Evolutionary conservation across 2,888 invertebrate genomes (phyloP).

Genomic region (Spisula subtruncata): DNA sequence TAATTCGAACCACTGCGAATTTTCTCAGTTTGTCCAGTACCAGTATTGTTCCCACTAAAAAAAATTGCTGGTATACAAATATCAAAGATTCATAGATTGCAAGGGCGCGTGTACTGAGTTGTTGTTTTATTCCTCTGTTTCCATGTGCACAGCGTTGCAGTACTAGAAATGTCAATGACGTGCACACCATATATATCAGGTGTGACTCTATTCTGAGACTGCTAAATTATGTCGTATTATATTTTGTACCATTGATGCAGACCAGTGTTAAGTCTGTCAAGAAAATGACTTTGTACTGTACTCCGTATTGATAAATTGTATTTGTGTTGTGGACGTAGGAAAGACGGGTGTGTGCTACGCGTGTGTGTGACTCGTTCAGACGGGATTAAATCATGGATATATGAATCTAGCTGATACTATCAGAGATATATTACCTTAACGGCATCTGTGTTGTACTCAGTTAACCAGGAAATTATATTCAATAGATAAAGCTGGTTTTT

Average conservation of each 20-base stretch:
- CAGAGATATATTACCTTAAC: too few species aligned
- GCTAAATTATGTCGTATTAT: not conserved
- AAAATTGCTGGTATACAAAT: too few species aligned
- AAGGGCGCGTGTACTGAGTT: not conserved
- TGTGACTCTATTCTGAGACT: not conserved
- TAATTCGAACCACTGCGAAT: too few species aligned
- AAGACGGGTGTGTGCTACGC: not conserved
- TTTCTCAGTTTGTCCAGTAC: too few species aligned
- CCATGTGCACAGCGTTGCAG: not conserved
- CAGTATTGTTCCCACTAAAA: too few species aligned
- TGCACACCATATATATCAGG: not conserved
- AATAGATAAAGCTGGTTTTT: too few species aligned
- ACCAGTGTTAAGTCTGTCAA: not conserved
- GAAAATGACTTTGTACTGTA: not conserved
- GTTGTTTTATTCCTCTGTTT: not conserved
- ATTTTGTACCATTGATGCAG: not conserved
- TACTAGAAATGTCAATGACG: not conserved
- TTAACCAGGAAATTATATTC: too few species aligned
- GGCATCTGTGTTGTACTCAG: too few species aligned
- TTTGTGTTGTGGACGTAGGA: not conserved
- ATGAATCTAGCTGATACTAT: not conserved
- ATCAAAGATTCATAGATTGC: too few species aligned
- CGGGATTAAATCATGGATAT: not conserved
- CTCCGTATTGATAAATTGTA: conserved; percentile 5
- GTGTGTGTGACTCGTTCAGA: too few species aligned